Base-by-base conservation (phyloP, 2,113 vertebrate genomes). In the Oenanthe oenanthe region DNA sequence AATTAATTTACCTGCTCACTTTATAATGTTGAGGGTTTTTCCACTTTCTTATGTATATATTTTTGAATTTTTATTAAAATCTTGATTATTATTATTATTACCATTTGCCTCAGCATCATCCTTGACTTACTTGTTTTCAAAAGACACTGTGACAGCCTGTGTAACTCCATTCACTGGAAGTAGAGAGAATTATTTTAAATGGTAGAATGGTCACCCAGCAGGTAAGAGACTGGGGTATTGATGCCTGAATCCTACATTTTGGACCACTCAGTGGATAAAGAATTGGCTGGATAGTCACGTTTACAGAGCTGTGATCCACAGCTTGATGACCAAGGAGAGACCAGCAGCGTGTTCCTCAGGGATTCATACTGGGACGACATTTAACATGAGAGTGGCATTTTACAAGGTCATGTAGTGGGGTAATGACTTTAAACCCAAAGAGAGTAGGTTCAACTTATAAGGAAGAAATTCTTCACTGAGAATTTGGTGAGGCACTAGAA, bases 131-230 rank as follows among this genome's bases (percentile, higher is more conserved):
- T 75, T 71, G 4, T 6, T 79, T 83, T 67, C 19, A 67, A 79
- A 83, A 89, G 20, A 34, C 8, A 51, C 4, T 38, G 4, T 7
- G 43, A 40, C 7, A 53, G 12, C 20, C 17, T 53, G 17, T 20
- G 18, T 45, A 36, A 61, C 24, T 36, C 11, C 34, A 34, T 18
- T 15, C 24, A 32, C 10, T 61, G 53, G 21, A 85, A 60, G 38
- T 2, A 47, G 12, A 26, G 26, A 8, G 25, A 85, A 45, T 68
- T 45, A 54, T 7, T 17, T 83, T 22, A 66, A 47, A 61, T 62
- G 20, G 4, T 96, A 97, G 93, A 97, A 74, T 79, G 80, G 72
- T 97, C 47, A 74, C 95, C 93, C 94, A 98, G 95, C 88, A 96
- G 97, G 85, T 92, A 91, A 97, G 85, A 97, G 85, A 92, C 91